These are phyloP conservation scores for Mercenaria mercenaria DNA, from an alignment of 1,140 invertebrate genomes.

Conservation along the genomic window DNA sequence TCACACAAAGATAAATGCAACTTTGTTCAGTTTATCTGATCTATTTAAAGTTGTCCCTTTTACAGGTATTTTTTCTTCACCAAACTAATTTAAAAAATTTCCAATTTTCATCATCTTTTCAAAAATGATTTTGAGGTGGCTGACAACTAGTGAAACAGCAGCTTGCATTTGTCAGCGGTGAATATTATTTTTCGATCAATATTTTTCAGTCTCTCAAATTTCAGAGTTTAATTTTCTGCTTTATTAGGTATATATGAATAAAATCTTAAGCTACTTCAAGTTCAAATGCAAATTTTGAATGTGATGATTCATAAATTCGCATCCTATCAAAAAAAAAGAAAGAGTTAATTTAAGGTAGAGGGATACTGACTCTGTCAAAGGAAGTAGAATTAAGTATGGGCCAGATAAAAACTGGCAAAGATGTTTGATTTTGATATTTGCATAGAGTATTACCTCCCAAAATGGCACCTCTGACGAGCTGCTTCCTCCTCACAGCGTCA, in stretches of 20 bases:
- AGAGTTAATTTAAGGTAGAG: too few species aligned
- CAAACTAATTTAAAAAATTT: background rate
- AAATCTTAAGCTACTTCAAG: background rate
- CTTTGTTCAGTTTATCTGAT: background rate
- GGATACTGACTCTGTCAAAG: too few species aligned
- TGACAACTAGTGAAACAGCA: background rate
- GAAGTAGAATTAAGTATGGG: too few species aligned
- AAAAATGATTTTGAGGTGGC: too few species aligned
- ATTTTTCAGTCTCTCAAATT: background rate
- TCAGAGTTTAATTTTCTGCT: constrained; percentile 31
- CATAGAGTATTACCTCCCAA: too few species aligned
- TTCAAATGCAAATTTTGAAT: background rate
- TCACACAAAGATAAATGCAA: background rate
- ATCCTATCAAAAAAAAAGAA: background rate
- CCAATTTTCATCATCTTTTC: background rate
- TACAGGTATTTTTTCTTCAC: background rate
- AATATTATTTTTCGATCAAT: background rate
- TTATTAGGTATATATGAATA: background rate
- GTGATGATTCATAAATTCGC: background rate
- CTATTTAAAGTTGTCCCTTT: background rate
- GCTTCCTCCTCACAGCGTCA: too few species aligned
- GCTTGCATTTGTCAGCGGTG: background rate
- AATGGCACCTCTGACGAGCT: too few species aligned
- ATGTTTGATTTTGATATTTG: too few species aligned
- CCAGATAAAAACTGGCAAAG: too few species aligned